A percentile compares a stretch with the other conserved stretches of the same genome.
These are phyloP conservation scores for Adelosebastes latens DNA, from an alignment of 2,797 vertebrate species.

Conservation along the genomic window DNA sequence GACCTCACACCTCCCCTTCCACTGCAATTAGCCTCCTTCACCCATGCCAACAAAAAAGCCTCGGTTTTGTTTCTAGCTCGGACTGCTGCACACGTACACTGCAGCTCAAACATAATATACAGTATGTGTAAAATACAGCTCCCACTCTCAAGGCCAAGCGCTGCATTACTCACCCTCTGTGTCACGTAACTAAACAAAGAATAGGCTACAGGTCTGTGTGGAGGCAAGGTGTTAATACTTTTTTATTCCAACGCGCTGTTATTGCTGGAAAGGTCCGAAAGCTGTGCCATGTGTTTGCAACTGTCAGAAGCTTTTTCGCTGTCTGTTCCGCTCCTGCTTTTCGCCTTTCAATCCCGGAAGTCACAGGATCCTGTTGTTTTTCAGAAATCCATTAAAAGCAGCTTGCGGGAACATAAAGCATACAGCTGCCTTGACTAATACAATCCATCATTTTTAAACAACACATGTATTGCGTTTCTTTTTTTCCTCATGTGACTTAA, in stretches of 20 bases:
- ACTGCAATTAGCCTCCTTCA: slow-evolving; percentile 48
- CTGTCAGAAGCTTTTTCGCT: slow-evolving; percentile 6
- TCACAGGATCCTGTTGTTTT: slow-evolving; percentile 37
- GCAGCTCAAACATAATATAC: neutral
- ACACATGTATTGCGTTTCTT: neutral
- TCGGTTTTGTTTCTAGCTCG: neutral
- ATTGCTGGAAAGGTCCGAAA: slow-evolving; percentile 25
- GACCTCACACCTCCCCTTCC: slow-evolving; percentile 37
- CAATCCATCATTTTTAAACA: slow-evolving; percentile 17
- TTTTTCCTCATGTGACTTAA: slow-evolving; percentile 1
- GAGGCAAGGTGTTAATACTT: slow-evolving; percentile 24
- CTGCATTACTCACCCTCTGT: slow-evolving; percentile 54
- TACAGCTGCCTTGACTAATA: neutral
- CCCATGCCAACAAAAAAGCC: slow-evolving; percentile 44
- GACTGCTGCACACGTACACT: slow-evolving; percentile 6
- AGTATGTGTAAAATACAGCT: slow-evolving; percentile 21
- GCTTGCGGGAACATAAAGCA: slow-evolving; percentile 5
- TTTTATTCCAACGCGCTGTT: neutral
- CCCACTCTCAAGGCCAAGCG: slow-evolving; percentile 55
- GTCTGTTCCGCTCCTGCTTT: neutral
- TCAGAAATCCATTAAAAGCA: slow-evolving; percentile 14
- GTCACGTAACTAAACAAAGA: slow-evolving; percentile 40
- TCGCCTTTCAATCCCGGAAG: neutral
- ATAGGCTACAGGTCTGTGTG: slow-evolving; percentile 2
- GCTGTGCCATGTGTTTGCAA: neutral